Base-by-base conservation (phyloP, 2,797 vertebrate genomes). In the Coregonus sp. region DNA sequence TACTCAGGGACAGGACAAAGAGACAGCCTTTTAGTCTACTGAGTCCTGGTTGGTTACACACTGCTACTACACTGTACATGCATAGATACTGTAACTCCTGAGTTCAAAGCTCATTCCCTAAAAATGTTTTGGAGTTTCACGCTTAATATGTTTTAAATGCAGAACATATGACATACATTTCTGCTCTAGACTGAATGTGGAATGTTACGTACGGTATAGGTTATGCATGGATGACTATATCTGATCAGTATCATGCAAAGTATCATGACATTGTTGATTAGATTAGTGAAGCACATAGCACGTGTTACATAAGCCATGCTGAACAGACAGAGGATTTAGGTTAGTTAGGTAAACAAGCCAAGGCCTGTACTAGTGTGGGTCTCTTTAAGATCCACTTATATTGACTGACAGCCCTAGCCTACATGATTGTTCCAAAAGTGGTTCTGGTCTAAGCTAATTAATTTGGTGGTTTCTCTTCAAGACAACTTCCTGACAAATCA, bases 221-320 rank as follows among this genome's bases (percentile, higher is more conserved):
- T 69, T 69, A 74, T 81, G 72, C 76, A 40, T 40, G 68, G 33
- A 72, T 47, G 72, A 80, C 77, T 77, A 75, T 78, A 51, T 76
- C 67, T 75, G 70, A 80, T 77, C 75, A 47, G 69, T 11, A 6
- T 79, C 47, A 78, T 85, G 72, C 77, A 63, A 12, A 51, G 20
- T 25, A 37, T 20, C 61, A 51, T 74, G 14, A 66, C 18, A 63
- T 47, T 40, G 40, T 7, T 29, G 59, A 74, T 51, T 50, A 20
- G 40, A 47, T 50, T 74, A 40, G 73, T 11, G 20, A 65, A 31
- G 73, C 73, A 74, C 61, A 65, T 51, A 47, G 16, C 35, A 69
- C 25, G 37, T 37, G 35, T 74, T 50, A 37, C 14, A 15, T 74
- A 65, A 50, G 20, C 11, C 18, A 66, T 50, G 61, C 40, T 6